A percentile compares a stretch with the other conserved stretches of the same genome.
These are phyloP conservation scores for Girardinus metallicus DNA, from an alignment of 2,797 vertebrate genomes.

Conservation along the genomic window DNA sequence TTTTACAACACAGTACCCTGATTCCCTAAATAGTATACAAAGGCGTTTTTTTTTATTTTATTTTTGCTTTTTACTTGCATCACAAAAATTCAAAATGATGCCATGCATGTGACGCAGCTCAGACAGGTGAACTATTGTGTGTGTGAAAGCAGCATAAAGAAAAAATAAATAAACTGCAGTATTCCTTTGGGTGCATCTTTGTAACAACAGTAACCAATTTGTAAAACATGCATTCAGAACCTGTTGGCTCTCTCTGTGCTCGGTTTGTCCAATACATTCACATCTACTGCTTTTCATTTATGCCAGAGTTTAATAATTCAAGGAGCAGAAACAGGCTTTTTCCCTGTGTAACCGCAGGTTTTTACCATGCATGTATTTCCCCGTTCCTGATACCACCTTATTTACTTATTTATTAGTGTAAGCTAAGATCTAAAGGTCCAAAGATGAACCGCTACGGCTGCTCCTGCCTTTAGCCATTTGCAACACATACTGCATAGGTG, in stretches of 20 bases:
- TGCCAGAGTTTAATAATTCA: neutral
- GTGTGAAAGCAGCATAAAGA: neutral
- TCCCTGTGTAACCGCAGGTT: neutral
- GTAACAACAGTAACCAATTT: neutral
- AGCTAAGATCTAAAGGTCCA: neutral
- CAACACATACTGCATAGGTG: slow-evolving; percentile 27
- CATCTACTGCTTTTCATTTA: neutral
- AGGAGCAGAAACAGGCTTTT: neutral
- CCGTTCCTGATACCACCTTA: neutral
- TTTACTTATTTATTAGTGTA: neutral
- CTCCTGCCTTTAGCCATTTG: neutral
- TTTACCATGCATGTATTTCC: neutral
- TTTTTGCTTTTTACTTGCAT: neutral
- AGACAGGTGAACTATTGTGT: neutral
- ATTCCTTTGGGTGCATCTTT: neutral
- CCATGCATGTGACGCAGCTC: slow-evolving; percentile 10
- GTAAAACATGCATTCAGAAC: slow-evolving; percentile 2
- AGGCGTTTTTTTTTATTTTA: neutral
- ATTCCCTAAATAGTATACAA: slow-evolving; percentile 1
- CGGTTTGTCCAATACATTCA: neutral
- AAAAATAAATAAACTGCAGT: slow-evolving; percentile 1
- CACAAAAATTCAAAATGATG: slow-evolving; percentile 1
- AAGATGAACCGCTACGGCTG: neutral
- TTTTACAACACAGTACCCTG: neutral
- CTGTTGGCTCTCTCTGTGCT: neutral